Percentiles rank a stretch among this genome's conserved stretches.
phyloP scores from a whole-genome alignment of 2,888 invertebrate species.

The Polydrusus cervinus region DNA sequence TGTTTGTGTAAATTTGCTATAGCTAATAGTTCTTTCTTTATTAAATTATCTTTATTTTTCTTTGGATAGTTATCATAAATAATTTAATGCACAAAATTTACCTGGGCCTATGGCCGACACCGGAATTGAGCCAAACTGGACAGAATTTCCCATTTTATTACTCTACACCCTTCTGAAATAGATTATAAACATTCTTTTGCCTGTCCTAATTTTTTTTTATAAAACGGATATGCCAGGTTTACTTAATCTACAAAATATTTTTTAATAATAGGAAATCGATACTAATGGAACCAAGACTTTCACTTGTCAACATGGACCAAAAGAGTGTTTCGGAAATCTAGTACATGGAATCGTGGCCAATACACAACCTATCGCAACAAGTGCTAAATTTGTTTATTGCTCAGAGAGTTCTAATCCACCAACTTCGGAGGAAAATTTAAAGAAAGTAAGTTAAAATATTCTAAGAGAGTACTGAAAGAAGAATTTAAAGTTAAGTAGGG shows the following conservation, averaged over 20 bases:
- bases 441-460: constrained; percentile 54
- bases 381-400: constrained; percentile 68
- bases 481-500: no score
- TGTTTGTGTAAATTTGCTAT: no score
- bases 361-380: constrained; percentile 50
- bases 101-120: no score
- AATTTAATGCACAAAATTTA: no score
- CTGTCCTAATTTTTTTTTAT: not conserved
- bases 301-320: constrained; percentile 61
- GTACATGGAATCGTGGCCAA: constrained; percentile 73
- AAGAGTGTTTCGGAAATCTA: constrained; percentile 74
- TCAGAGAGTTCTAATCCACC: constrained; percentile 66
- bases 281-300: constrained; percentile 57
- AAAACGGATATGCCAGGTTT: no score
- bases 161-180: no score
- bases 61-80: no score
- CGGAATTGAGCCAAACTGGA: no score
- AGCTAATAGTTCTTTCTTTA: no score
- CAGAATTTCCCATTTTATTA: no score
- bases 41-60: no score
- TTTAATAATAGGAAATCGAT: constrained; percentile 40
- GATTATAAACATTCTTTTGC: no score
- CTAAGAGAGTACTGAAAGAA: not conserved
- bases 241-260: not conserved
- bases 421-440: constrained; percentile 51